Conservation (phyloP, 2,113 vertebrate genomes). For the Leiothrix lutea region DNA sequence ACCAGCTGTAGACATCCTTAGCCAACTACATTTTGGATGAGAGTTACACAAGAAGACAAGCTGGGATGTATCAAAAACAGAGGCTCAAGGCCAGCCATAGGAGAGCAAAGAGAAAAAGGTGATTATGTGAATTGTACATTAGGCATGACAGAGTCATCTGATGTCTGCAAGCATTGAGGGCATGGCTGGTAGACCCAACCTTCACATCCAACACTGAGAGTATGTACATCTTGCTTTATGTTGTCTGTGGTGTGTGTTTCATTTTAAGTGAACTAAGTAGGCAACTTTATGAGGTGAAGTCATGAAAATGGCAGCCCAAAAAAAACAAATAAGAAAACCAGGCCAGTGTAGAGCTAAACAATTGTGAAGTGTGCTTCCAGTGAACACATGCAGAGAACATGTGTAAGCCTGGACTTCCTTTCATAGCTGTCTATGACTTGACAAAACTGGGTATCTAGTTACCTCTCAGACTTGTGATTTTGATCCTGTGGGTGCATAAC, state of each 20-base stretch:
- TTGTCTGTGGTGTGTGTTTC: background rate
- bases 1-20: background rate
- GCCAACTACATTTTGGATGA: background rate
- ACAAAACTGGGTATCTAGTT: background rate
- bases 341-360: background rate
- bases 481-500: background rate
- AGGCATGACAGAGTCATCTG: background rate
- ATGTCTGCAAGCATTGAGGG: background rate
- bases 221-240: background rate
- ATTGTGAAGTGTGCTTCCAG: background rate
- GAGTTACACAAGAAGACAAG: background rate
- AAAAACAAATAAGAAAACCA: background rate
- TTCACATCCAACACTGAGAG: background rate
- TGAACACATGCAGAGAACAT: background rate
- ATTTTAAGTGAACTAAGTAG: background rate
- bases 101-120: background rate
- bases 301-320: background rate
- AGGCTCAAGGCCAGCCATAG: background rate
- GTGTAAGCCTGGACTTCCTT: background rate
- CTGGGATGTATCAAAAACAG: background rate
- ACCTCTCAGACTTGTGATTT: background rate
- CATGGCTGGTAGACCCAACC: background rate
- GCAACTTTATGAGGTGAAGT: background rate
- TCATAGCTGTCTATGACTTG: background rate
- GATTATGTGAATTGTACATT: rapidly evolving